phyloP scores from a whole-genome alignment of 2,888 invertebrate genomes.

The Dryobota labecula region DNA sequence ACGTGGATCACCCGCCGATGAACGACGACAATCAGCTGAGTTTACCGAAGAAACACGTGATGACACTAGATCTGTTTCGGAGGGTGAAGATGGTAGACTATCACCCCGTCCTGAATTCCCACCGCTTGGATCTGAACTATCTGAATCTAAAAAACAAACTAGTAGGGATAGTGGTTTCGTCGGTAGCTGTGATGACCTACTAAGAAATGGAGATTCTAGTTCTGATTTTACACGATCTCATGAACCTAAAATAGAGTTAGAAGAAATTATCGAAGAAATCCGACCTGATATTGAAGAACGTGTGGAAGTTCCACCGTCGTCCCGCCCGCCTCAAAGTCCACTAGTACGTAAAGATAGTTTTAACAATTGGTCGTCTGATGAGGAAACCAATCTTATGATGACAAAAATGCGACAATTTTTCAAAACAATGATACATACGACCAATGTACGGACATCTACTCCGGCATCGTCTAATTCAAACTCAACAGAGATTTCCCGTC shows the following conservation, averaged over 20 bases:
- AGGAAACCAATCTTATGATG: constrained; percentile 98
- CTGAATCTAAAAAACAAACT: constrained; percentile 94
- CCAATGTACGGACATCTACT: constrained; percentile 89
- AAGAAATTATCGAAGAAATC: constrained; percentile 91
- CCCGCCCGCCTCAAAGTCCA: constrained; percentile 89
- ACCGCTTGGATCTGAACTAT: constrained; percentile 90
- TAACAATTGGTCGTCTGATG: constrained; percentile 98
- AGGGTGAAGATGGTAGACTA: constrained; percentile 92
- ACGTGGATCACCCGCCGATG: constrained; percentile 91
- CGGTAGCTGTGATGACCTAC: constrained; percentile 96
- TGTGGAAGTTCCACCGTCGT: constrained; percentile 87
- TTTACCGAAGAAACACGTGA: constrained; percentile 91
- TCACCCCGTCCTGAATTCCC: constrained; percentile 93
- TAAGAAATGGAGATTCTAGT: constrained; percentile 92
- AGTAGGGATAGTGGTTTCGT: constrained; percentile 97
- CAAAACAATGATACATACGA: constrained; percentile 96
- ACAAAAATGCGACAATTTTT: constrained; percentile 98
- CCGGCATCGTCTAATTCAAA: constrained; percentile 90
- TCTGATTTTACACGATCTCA: constrained; percentile 88
- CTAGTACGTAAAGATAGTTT: constrained; percentile 96
- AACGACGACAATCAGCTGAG: constrained; percentile 92
- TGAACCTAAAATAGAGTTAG: constrained; percentile 90
- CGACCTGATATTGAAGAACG: constrained; percentile 89
- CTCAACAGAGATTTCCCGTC: constrained; percentile 90
- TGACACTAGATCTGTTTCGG: constrained; percentile 91